phyloP scores from a whole-genome alignment of 2,797 vertebrate genomes.

The Phalloptychus januarius region DNA sequence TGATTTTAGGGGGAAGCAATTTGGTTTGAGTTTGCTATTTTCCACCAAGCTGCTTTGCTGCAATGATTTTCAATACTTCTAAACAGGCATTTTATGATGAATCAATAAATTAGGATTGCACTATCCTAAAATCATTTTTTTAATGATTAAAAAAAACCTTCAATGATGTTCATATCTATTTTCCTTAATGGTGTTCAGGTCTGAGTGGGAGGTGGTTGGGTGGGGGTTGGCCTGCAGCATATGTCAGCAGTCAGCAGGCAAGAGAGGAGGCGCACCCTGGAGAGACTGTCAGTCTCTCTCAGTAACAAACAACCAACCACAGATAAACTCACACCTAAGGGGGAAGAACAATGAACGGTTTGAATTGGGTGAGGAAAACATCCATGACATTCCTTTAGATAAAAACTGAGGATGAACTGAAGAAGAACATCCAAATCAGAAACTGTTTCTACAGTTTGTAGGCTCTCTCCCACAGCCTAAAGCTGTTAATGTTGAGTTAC shows the following conservation, averaged over 20 bases:
- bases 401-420: background rate
- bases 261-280: background rate
- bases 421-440: background rate
- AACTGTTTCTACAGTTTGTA: background rate
- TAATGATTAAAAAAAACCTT: background rate
- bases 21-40: background rate
- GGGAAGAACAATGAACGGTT: background rate
- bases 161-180: background rate
- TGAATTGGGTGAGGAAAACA: background rate
- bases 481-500: background rate
- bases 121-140: no score
- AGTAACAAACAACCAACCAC: background rate
- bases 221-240: background rate
- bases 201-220: background rate
- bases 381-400: background rate
- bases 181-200: background rate
- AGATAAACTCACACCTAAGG: background rate
- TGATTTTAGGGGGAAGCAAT: background rate
- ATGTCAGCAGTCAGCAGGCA: background rate
- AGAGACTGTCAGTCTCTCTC: background rate
- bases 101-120: background rate
- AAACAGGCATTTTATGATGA: background rate
- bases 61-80: background rate
- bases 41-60: background rate
- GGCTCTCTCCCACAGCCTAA: background rate